These are phyloP conservation scores for Hyposoter didymator DNA, from an alignment of 2,888 invertebrate genomes.

Conservation along the genomic window DNA sequence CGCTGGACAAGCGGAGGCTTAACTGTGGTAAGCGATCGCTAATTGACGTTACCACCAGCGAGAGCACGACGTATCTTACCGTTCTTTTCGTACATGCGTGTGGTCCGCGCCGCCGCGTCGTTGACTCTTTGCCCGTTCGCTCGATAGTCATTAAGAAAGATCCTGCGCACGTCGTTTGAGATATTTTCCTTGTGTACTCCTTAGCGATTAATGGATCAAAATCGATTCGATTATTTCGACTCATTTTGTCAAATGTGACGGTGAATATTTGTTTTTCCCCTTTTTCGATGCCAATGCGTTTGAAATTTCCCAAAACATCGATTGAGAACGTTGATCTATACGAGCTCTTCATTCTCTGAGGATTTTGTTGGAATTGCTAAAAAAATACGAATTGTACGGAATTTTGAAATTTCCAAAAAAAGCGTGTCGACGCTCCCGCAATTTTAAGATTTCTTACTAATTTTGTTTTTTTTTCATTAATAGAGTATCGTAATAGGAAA, in stretches of 20 bases:
- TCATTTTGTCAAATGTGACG: not conserved
- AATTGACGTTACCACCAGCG: conserved; percentile 73
- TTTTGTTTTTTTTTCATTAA: too few species aligned
- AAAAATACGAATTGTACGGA: too few species aligned
- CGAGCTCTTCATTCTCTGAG: too few species aligned
- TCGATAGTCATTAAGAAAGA: conserved; percentile 58
- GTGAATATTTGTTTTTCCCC: too few species aligned
- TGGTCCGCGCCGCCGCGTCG: conserved; percentile 57
- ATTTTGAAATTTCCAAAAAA: too few species aligned
- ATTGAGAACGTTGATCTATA: too few species aligned
- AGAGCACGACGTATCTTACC: conserved; percentile 54
- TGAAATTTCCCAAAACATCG: too few species aligned
- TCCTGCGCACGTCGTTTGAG: conserved; percentile 19
- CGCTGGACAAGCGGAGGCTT: conserved; percentile 67
- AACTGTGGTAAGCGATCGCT: conserved; percentile 74
- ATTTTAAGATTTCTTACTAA: too few species aligned
- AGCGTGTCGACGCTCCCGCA: too few species aligned
- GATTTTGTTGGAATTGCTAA: too few species aligned
- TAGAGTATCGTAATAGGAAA: too few species aligned
- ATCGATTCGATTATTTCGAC: conserved; percentile 5
- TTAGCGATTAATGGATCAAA: conserved; percentile 13
- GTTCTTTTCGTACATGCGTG: conserved; percentile 59
- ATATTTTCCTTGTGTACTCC: conserved; percentile 20
- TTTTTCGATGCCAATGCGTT: too few species aligned
- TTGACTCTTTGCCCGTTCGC: conserved; percentile 62